Evolutionary conservation across 2,888 invertebrate genomes (phyloP), one percentile per base, ranked within the genome.

Genomic region (Koerneria pararmatus): DNA sequence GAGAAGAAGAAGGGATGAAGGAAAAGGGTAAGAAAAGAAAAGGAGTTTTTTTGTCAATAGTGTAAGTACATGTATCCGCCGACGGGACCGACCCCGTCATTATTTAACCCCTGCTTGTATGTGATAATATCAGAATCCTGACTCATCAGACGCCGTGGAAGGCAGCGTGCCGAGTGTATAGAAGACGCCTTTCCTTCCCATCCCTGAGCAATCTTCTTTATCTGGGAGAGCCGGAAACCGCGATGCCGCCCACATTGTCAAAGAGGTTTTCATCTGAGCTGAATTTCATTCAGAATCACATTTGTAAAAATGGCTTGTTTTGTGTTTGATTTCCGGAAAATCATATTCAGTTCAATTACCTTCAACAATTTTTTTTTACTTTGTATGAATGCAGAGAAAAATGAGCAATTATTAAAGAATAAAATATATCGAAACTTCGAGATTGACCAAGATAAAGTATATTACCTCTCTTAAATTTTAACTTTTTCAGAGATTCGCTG

Each of bases 261-360:
- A 46, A 15, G 69, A 65, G 11, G 60, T 68, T 24, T 67, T 70
- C 37, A 64, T 53, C 71, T 71, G 58, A n/a, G n/a, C n/a, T n/a
- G n/a, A n/a, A n/a, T n/a, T n/a, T n/a, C n/a, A n/a, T n/a, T n/a
- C n/a, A n/a, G n/a, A n/a, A n/a, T n/a, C n/a, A n/a, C n/a, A n/a
- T n/a, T n/a, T n/a, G n/a, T n/a, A n/a, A n/a, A n/a, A n/a, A n/a
- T n/a, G n/a, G n/a, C n/a, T n/a, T n/a, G n/a, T n/a, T n/a, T n/a
- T n/a, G n/a, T n/a, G n/a, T n/a, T n/a, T n/a, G n/a, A n/a, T n/a
- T n/a, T n/a, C n/a, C n/a, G n/a, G n/a, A 63, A 69, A 1, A 24
- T n/a, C n/a, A 1, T 41, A 27, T 48, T 32, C 6, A 60, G 19
- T 11, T 1, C 58, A 29, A 22, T 32, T 58, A 1, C 24, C 54